Conservation (phyloP, 2,888 invertebrate species). For the Morpho helenor region DNA sequence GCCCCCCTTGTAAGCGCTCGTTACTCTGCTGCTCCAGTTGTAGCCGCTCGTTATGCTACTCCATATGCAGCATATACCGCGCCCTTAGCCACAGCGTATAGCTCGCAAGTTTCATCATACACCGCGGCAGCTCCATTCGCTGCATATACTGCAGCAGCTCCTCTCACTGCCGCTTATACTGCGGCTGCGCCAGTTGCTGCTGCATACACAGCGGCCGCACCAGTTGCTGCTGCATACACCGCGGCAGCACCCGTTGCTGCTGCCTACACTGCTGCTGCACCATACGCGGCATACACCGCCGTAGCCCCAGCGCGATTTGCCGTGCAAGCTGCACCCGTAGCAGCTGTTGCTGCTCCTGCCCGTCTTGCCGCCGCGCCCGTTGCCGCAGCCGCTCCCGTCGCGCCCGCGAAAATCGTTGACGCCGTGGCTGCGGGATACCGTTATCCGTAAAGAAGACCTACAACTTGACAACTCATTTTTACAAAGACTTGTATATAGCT, state of each 20-base stretch:
- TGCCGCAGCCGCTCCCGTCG: conserved; percentile 54
- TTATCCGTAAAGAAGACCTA: conserved; percentile 52
- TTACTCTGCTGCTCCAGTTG: conserved; percentile 67
- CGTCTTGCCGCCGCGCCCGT: conserved; percentile 38
- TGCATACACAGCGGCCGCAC: conserved; percentile 35
- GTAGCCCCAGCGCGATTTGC: conserved; percentile 31
- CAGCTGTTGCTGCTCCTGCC: conserved; percentile 32
- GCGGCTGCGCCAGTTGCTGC: conserved; percentile 33
- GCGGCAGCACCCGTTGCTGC: conserved; percentile 26
- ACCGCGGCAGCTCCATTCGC: conserved; percentile 26
- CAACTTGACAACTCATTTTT: conserved; percentile 44
- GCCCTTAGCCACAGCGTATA: conserved; percentile 20
- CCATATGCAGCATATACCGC: conserved; percentile 19
- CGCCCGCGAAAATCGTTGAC: conserved; percentile 83
- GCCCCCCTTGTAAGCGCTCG: conserved; percentile 67
- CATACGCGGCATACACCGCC: conserved; percentile 20
- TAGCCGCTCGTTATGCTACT: conserved; percentile 38
- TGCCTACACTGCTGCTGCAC: conserved; percentile 22
- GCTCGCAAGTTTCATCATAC: conserved; percentile 10
- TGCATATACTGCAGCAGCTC: conserved; percentile 23
- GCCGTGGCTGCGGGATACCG: conserved; percentile 58
- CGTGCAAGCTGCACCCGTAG: conserved; percentile 34
- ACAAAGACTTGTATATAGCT: conserved; percentile 63
- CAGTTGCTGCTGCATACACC: conserved; percentile 24
- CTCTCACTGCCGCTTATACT: conserved; percentile 18